Evolutionary conservation across 2,888 invertebrate genomes (phyloP), one percentile per base, ranked within the genome.

Genomic region (Agriotes lineatus): DNA sequence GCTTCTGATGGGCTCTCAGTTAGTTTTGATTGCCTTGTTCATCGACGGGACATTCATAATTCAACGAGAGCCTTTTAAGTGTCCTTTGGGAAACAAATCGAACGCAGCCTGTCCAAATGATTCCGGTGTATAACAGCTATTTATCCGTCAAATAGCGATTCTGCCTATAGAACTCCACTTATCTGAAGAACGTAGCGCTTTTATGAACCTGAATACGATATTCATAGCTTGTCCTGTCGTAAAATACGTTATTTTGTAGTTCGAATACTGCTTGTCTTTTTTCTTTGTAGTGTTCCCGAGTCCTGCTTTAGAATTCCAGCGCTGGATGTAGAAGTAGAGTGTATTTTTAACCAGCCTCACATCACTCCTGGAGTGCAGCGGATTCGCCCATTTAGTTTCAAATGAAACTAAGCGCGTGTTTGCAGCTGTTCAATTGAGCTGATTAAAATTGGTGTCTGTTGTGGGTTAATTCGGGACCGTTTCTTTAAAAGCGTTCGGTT

Each of bases 401-500:
- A 39, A 45, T 45, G 19, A 64, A 64, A 14, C 37, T 50, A 58
- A 58, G 25, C 54, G 25, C 35, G 56, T 63, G 63, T 42, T 22
- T 19, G 64, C 64, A 64, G 56, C 64, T 64, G 64, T 57, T 57
- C 64, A 58, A 64, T 64, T 35, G 57, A 18, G 12, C 18, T 45
- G 63, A 64, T 64, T 64, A 48, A 64, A 37, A 37, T 22, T 19
- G 45, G 44, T 56, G 30, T 54, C 42, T 54, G 42, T n/a, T 58
- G 30, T 58, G 44, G 48, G 48, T 57, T 48, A 64, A 57, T 64
- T 48, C 18, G 57, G 50, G 7, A 25, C 25, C 7, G 30, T 20
- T 48, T n/a, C 25, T 64, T 64, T 64, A 22, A 52, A 62, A 62
- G 52, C 62, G 33, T 54, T 63, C 33, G 37, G 30, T 30, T 50